These are phyloP conservation scores for Callipepla squamata DNA, from an alignment of 2,113 vertebrate genomes.

Conservation along the genomic window DNA sequence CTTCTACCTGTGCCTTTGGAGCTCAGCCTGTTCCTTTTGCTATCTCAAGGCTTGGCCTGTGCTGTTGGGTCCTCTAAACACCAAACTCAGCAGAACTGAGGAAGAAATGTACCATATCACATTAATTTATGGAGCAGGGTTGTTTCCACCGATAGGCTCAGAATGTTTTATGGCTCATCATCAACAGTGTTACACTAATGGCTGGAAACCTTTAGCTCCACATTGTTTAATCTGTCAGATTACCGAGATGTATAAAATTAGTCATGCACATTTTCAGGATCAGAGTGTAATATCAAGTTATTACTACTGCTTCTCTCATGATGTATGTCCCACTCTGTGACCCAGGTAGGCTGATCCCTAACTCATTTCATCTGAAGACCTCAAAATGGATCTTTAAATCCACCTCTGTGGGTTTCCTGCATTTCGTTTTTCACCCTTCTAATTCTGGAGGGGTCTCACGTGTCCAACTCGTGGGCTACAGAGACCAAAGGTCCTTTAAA, in stretches of 20 bases:
- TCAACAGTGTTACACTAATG: background rate
- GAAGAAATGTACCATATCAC: fast-evolving
- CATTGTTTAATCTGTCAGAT: background rate
- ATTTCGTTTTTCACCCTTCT: background rate
- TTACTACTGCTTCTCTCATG: background rate
- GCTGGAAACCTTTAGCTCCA: background rate
- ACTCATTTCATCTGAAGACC: background rate
- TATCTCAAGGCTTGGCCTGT: background rate
- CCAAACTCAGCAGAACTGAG: fast-evolving
- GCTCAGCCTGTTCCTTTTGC: background rate
- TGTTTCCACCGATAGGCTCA: background rate
- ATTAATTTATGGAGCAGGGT: background rate
- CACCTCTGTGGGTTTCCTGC: fast-evolving
- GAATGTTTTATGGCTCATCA: background rate
- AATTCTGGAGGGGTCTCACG: too few relatives aligned
- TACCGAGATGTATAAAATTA: background rate
- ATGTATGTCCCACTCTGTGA: background rate
- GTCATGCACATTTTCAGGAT: background rate
- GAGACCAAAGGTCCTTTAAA: background rate
- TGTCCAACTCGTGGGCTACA: background rate
- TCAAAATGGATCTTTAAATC: background rate
- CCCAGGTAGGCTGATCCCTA: background rate
- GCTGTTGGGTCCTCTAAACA: background rate
- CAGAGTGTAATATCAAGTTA: background rate
- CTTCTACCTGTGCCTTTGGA: background rate